Percentiles rank a stretch among this genome's conserved stretches.
Evolutionary conservation across 1,140 invertebrate genomes (phyloP).

Genomic region (Drosophila pandora): DNA sequence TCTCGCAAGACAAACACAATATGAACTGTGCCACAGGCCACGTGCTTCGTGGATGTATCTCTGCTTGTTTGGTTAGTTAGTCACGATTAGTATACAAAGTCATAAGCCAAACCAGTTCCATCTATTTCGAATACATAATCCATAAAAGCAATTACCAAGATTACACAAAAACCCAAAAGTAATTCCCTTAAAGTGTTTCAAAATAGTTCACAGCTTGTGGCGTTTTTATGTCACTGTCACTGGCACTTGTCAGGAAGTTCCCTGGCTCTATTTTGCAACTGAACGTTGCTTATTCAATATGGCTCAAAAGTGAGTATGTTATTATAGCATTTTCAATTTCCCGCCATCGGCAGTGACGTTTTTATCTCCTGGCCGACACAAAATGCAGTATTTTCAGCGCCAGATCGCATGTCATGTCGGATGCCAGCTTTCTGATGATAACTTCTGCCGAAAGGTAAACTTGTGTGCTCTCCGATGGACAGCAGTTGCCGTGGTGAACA

Average conservation of each 20-base stretch:
- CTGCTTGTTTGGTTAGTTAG: slow-evolving; percentile 25
- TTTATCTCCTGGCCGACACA: slow-evolving; percentile 52
- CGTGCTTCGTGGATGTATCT: slow-evolving; percentile 11
- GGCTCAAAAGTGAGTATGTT: slow-evolving; percentile 2
- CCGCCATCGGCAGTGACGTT: slow-evolving; percentile 41
- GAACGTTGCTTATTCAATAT: background rate
- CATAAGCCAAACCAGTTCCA: background rate
- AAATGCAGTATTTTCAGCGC: slow-evolving; percentile 21
- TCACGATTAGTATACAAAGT: slow-evolving; percentile 15
- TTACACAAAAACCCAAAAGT: background rate
- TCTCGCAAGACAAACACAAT: slow-evolving; percentile 8
- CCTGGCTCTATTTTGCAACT: background rate
- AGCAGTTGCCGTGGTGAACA: slow-evolving; percentile 1
- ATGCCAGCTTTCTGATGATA: slow-evolving; percentile 50
- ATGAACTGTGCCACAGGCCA: slow-evolving; percentile 2
- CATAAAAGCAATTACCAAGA: too few relatives aligned
- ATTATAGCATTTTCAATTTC: slow-evolving; percentile 34
- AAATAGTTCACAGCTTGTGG: background rate
- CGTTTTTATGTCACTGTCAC: background rate
- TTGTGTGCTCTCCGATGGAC: slow-evolving; percentile 12
- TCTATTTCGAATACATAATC: background rate
- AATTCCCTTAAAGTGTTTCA: background rate
- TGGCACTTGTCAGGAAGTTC: background rate
- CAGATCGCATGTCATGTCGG: slow-evolving; percentile 47
- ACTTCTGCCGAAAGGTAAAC: slow-evolving; percentile 46